Base-by-base conservation (phyloP, 2,113 vertebrate species). In the Bambusicola thoracicus region DNA sequence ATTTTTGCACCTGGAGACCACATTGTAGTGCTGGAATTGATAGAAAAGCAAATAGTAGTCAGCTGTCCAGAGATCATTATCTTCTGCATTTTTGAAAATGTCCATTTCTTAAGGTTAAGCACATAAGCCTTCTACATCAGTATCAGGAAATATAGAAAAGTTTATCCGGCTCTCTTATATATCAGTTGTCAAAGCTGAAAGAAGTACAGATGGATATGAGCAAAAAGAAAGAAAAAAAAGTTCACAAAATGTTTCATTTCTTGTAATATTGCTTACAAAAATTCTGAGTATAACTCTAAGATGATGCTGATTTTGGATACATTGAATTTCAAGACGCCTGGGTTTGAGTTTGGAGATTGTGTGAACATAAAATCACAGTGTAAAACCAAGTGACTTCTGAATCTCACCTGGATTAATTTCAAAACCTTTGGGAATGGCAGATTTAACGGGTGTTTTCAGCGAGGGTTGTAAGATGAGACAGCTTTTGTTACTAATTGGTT, bases 401-500 rank as follows among this genome's bases (percentile, higher is more conserved):
- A 30, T 92, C 11, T 92, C 61, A 92, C 51, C 46, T 81, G 51
- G 55, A 72, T 90, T 93, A 49, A 49, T 91, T 87, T 91, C 68
- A 85, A n/a, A 94, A 87, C 43, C 36, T 61, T 40, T 12, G 30
- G 48, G 94, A 89, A 91, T 93, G 68, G 63, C 46, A 96, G 77
- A 85, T 91, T 85, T 85, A 85, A 14, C 36, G 22, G 49, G 49
- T 62, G 79, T 79, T 93, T 91, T n/a, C 56, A 69, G 40, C 27
- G 65, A 77, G 44, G 10, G 19, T 27, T 82, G 15, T 92, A 82
- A 89, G 79, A 89, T 24, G 19, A 81, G 11, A 3, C 44, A 44
- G 40, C n/a, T 89, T 49, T 84, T 78, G 56, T 89, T 85, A 94
- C 77, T 73, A 77, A 24, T 13, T 24, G 49, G 38, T 10, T 86